Evolutionary conservation across 1,140 invertebrate species (phyloP).

Genomic region (Sycobia sp.): DNA sequence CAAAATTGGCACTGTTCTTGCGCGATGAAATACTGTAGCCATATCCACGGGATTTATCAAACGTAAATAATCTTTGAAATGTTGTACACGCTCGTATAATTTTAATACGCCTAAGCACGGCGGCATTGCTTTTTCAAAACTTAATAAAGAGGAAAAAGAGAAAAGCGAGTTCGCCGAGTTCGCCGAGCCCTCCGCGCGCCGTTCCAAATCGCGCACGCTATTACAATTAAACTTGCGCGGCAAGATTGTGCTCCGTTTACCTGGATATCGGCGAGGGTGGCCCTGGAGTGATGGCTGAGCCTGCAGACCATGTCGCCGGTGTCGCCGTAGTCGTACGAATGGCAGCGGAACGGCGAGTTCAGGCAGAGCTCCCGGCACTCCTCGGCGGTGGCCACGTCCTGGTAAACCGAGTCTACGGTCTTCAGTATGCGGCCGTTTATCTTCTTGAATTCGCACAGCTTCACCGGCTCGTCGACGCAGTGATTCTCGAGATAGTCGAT

Average conservation of each 20-base stretch:
- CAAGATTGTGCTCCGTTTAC: constrained; percentile 60
- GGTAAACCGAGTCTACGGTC: constrained; percentile 91
- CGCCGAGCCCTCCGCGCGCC: too few species aligned
- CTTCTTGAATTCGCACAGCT: constrained; percentile 91
- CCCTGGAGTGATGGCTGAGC: constrained; percentile 86
- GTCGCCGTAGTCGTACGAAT: constrained; percentile 92
- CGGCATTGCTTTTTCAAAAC: too few species aligned
- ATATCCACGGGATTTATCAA: too few species aligned
- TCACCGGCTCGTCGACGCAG: constrained; percentile 87
- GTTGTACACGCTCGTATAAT: too few species aligned
- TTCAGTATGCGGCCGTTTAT: constrained; percentile 86
- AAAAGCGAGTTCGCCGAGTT: too few species aligned
- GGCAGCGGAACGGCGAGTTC: constrained; percentile 84
- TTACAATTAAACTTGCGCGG: too few species aligned
- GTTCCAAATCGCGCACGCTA: too few species aligned
- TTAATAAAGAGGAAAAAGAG: too few species aligned
- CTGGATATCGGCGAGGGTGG: constrained; percentile 86
- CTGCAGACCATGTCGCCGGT: constrained; percentile 91
- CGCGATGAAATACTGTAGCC: too few species aligned
- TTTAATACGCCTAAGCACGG: too few species aligned
- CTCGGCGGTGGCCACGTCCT: constrained; percentile 83
- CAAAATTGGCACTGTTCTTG: too few species aligned
- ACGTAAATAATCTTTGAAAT: too few species aligned
- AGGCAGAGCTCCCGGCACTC: constrained; percentile 88
- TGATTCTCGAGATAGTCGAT: constrained; percentile 89